Conservation (phyloP, 2,113 vertebrate genomes). For the Tor tambroides region DNA sequence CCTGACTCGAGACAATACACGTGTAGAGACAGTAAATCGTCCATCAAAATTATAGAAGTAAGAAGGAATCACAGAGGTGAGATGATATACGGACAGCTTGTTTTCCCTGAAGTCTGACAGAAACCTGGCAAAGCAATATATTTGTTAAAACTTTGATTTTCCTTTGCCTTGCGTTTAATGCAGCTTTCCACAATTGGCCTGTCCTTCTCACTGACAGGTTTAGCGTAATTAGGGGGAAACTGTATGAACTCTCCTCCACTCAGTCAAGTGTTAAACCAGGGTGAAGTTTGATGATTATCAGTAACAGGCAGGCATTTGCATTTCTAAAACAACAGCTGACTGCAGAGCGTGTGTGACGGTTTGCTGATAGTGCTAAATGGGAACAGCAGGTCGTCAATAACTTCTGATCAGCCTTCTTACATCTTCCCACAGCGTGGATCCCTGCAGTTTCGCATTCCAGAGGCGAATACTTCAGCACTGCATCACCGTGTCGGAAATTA, state of each 20-base stretch:
- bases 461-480: neutral
- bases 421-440: neutral
- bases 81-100: neutral
- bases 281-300: constrained; percentile 6
- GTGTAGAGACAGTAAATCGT: neutral
- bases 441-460: neutral
- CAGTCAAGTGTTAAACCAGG: constrained; percentile 4
- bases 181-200: neutral
- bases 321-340: constrained; percentile 20
- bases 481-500: constrained; percentile 27
- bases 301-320: neutral
- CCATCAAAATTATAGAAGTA: neutral
- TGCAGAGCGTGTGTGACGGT: neutral
- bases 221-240: neutral
- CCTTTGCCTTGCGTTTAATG: neutral
- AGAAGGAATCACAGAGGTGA: neutral
- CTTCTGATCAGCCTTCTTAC: constrained; percentile 3
- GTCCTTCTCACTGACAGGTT: neutral
- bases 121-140: neutral
- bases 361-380: constrained; percentile 26
- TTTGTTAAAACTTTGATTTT: constrained; percentile 20
- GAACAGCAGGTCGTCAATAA: constrained; percentile 40
- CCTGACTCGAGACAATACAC: neutral
- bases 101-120: too few species aligned
- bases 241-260: neutral